phyloP scores from a whole-genome alignment of 2,888 invertebrate genomes.

The Athrips mouffetella region DNA sequence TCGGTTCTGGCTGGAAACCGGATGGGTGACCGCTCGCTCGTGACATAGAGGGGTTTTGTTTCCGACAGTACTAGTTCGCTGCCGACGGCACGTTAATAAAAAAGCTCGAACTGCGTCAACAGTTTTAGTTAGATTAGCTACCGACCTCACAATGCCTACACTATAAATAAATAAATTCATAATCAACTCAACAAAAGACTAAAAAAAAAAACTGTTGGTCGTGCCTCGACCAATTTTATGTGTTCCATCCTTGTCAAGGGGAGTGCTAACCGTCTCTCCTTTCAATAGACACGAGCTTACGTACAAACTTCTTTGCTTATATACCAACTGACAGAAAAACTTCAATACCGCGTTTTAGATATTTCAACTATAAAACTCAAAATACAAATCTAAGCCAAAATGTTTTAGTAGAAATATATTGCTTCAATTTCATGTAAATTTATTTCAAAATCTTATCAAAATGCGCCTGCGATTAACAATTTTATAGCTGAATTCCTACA shows the following conservation, averaged over 20 bases:
- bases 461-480: too few species aligned
- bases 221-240: conserved; percentile 56
- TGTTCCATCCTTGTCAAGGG: conserved; percentile 96
- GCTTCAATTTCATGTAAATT: too few species aligned
- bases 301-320: rapidly evolving
- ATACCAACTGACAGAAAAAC: conserved; percentile 25
- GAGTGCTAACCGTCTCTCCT: conserved; percentile 98
- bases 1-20: too few species aligned
- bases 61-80: too few species aligned
- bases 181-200: conserved; percentile 7
- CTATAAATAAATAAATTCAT: too few species aligned
- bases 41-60: too few species aligned
- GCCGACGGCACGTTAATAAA: too few species aligned
- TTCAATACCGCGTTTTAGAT: conserved; percentile 33
- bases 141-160: not conserved
- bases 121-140: not conserved
- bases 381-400: not conserved
- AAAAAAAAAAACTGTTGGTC: conserved; percentile 46
- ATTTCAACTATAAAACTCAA: not conserved
- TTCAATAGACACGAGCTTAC: conserved; percentile 90
- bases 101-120: too few species aligned
- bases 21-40: too few species aligned
- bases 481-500: too few species aligned
- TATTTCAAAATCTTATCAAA: too few species aligned
- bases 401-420: too few species aligned